Conservation (phyloP, 1,140 invertebrate species). For the Drosophila repletoides region DNA sequence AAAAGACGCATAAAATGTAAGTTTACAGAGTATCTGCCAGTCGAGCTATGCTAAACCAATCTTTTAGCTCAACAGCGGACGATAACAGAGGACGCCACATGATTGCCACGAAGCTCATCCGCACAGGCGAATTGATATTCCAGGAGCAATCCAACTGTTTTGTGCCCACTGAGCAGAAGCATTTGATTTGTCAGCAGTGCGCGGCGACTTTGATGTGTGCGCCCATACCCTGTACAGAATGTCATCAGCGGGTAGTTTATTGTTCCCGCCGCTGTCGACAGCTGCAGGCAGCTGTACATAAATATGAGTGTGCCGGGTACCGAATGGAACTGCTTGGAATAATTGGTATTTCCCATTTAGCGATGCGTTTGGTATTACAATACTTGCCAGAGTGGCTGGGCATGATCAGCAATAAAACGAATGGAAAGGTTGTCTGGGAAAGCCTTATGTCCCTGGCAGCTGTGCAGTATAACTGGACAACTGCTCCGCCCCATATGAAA, state of each 20-base stretch:
- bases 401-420: not conserved
- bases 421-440: too few species aligned
- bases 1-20: constrained; percentile 46
- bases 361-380: constrained; percentile 50
- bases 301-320: constrained; percentile 56
- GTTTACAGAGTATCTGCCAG: not conserved
- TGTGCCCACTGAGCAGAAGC: constrained; percentile 51
- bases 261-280: constrained; percentile 60
- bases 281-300: constrained; percentile 35
- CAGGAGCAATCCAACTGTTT: constrained; percentile 50
- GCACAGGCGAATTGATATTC: constrained; percentile 44
- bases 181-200: constrained; percentile 64
- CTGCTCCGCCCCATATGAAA: constrained; percentile 26
- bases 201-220: constrained; percentile 51
- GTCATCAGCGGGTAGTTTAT: constrained; percentile 60
- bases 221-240: constrained; percentile 61
- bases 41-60: not conserved
- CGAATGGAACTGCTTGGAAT: constrained; percentile 33
- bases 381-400: constrained; percentile 42
- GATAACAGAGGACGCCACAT: constrained; percentile 47
- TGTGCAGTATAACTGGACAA: not conserved
- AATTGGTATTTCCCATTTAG: constrained; percentile 61
- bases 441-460: constrained; percentile 11
- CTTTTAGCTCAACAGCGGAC: constrained; percentile 9
- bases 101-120: constrained; percentile 35